phyloP scores from a whole-genome alignment of 2,888 invertebrate species.

The Liodrosophila aerea region DNA sequence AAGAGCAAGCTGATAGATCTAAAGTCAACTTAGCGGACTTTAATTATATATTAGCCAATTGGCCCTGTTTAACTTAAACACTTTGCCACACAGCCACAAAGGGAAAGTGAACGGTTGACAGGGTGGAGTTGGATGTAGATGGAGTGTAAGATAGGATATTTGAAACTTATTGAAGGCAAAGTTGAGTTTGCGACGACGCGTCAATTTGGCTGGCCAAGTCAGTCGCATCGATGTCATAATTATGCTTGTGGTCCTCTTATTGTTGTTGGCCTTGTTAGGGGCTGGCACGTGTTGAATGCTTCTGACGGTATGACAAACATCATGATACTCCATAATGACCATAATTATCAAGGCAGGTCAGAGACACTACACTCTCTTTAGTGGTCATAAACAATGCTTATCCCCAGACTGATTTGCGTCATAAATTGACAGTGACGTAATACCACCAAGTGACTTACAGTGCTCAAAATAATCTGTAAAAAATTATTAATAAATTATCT shows the following conservation, averaged over 20 bases:
- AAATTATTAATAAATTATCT: too few species aligned
- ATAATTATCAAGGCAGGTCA: constrained; percentile 42
- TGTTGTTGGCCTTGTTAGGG: constrained; percentile 15
- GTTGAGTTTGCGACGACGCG: constrained; percentile 38
- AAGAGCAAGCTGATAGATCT: constrained; percentile 1
- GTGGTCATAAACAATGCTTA: constrained; percentile 41
- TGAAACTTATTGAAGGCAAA: constrained; percentile 27
- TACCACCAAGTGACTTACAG: too few species aligned
- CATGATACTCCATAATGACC: constrained; percentile 51
- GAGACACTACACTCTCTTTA: neutral
- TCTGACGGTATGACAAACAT: constrained; percentile 44
- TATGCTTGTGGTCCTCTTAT: constrained; percentile 38
- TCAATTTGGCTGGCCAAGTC: constrained; percentile 47
- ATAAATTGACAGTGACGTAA: too few species aligned
- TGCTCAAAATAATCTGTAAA: too few species aligned
- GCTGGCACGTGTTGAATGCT: constrained; percentile 54
- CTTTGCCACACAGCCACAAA: constrained; percentile 38
- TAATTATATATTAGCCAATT: constrained; percentile 66
- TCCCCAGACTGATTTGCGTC: constrained; percentile 12
- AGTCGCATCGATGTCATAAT: constrained; percentile 24
- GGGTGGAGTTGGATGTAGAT: too few species aligned
- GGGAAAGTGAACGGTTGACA: too few species aligned
- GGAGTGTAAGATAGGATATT: constrained; percentile 8
- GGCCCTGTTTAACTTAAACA: constrained; percentile 51
- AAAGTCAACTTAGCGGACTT: constrained; percentile 42